Base-by-base conservation (phyloP, 37 sponge, comb jelly and placozoan species). In the Aplysina aerophoba region DNA sequence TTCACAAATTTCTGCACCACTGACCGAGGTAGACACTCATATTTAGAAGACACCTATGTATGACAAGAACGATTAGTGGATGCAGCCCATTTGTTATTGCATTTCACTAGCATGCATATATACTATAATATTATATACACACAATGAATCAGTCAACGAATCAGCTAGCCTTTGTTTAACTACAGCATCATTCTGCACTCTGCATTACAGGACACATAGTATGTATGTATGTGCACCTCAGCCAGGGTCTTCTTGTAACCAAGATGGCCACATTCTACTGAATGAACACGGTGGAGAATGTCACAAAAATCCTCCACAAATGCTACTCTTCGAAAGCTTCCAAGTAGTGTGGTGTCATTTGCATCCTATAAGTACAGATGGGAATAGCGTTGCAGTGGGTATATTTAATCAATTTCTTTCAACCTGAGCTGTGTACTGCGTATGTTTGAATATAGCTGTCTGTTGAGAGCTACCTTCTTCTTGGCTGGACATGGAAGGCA, bases 221-320 rank as follows among this genome's bases (percentile, higher is more conserved):
- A 62, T 62, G 64, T n/a, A 62, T 62, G 64, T 5, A 62, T 62
- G 27, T 39, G 31, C 81, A 81, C 81, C 39, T 81, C 81, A 81
- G 60, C 81, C 37, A 55, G n/a, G 15, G 65, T 73, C 24, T 73
- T 62, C 64, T 62, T 62, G 28, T 62, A 62, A 14, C 64, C 64
- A 62, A 62, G 64, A n/a, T 62, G 64, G 11, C 64, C 64, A 62
- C 64, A 27, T 11, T 62, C 64, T 62, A 13, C 11, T 62, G 64
- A 28, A 14, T 27, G 64, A 62, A 62, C 11, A 11, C 64, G 28
- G 2, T 62, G 64, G 12, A 62, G 64, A 11, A 62, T 62, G 12
- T 62, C 64, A 62, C 50, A 62, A 62, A 62, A 62, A 62, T 62
- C 64, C 64, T 28, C 64, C 64, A 62, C 64, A 62, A 62, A 62